Percentiles rank a stretch among this genome's conserved stretches.
Evolutionary conservation across 2,113 vertebrate species (phyloP).

Genomic region (Channa argus): DNA sequence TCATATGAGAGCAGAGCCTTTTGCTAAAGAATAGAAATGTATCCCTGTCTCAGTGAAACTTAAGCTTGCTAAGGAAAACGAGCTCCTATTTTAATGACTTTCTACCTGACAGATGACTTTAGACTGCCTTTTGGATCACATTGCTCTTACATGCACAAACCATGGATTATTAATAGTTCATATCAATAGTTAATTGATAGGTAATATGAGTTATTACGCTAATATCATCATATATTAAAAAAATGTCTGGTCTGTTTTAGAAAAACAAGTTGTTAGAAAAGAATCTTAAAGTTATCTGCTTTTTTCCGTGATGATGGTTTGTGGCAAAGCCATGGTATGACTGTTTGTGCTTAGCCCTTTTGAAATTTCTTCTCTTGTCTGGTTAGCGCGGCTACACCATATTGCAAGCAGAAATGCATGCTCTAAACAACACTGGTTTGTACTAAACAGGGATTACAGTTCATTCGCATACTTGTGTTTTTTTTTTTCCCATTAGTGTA

Average conservation of each 20-base stretch:
- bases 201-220: constrained; percentile 57
- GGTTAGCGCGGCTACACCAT: constrained; percentile 36
- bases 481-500: constrained; percentile 42
- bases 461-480: constrained; percentile 52
- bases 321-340: constrained; percentile 28
- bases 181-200: constrained; percentile 78
- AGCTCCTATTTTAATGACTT: constrained; percentile 85
- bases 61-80: constrained; percentile 79
- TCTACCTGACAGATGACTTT: constrained; percentile 87
- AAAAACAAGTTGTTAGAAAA: constrained; percentile 11
- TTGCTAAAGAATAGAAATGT: constrained; percentile 83
- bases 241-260: neutral
- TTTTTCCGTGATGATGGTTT: constrained; percentile 28
- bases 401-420: constrained; percentile 53
- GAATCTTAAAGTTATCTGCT: neutral
- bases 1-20: constrained; percentile 75
- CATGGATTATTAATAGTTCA: constrained; percentile 85
- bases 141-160: constrained; percentile 84
- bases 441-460: constrained; percentile 37
- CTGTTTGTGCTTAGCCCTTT: constrained; percentile 32
- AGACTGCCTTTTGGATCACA: constrained; percentile 82
- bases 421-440: constrained; percentile 47
- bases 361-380: constrained; percentile 60
- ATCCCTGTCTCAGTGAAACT: constrained; percentile 79
- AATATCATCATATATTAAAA: constrained; percentile 4